These are phyloP conservation scores for Saguinus midas DNA, from an alignment of 2,113 vertebrate species.

Conservation along the genomic window DNA sequence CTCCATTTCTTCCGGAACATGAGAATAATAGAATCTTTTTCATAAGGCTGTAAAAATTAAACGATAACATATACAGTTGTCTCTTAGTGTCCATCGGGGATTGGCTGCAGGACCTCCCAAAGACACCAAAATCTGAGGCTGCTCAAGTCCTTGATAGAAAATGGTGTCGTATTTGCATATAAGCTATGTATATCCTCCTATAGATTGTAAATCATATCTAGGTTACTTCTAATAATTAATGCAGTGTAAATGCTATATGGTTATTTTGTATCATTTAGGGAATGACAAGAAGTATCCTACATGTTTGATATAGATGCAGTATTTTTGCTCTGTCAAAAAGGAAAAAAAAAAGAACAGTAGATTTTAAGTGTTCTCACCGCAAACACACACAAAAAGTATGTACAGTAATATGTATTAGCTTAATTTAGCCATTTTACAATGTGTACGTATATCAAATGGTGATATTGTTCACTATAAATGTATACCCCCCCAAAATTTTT, in stretches of 20 bases:
- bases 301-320: background rate
- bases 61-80: background rate
- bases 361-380: background rate
- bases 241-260: background rate
- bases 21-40: background rate
- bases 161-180: background rate
- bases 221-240: background rate
- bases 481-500: rapidly evolving
- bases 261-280: background rate
- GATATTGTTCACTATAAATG: background rate
- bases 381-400: background rate
- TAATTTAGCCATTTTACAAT: background rate
- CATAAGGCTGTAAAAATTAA: background rate
- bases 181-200: background rate
- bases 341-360: background rate
- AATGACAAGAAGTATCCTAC: background rate
- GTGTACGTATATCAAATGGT: background rate
- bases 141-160: background rate
- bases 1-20: background rate
- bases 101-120: background rate
- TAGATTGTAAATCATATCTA: background rate
- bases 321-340: background rate
- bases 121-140: background rate
- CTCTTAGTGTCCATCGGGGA: background rate
- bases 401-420: background rate